Conservation (phyloP, 1,140 invertebrate species). For the Drosophila miranda region DNA sequence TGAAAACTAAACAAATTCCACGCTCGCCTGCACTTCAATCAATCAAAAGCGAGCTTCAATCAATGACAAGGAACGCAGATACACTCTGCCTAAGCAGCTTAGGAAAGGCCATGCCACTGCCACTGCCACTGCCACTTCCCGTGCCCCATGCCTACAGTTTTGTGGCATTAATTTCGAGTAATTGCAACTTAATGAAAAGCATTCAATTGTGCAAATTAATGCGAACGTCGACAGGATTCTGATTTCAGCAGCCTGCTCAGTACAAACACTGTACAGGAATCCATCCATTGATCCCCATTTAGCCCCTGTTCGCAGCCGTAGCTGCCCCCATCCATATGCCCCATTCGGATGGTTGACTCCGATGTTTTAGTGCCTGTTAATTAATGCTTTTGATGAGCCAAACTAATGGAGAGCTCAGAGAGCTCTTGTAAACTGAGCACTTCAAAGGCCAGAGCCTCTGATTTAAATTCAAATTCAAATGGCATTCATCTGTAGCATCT, state of each 20-base stretch:
- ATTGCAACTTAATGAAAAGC: constrained; percentile 75
- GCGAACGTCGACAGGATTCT: constrained; percentile 56
- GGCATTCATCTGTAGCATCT: too few relatives aligned
- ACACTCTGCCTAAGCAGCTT: constrained; percentile 31
- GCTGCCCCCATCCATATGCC: neutral
- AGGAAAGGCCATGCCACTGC: constrained; percentile 2
- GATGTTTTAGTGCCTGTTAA: constrained; percentile 48
- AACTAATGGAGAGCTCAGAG: constrained; percentile 9
- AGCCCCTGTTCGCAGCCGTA: too few relatives aligned
- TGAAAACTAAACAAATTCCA: constrained; percentile 46
- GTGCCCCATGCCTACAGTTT: constrained; percentile 3
- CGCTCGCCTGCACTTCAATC: constrained; percentile 29
- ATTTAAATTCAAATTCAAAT: too few relatives aligned
- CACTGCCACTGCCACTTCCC: neutral
- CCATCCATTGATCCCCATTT: neutral
- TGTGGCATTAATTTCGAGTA: constrained; percentile 64
- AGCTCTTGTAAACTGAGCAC: neutral
- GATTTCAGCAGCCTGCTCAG: constrained; percentile 5
- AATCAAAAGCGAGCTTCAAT: constrained; percentile 28
- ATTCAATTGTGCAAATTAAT: constrained; percentile 77
- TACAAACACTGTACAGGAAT: too few relatives aligned
- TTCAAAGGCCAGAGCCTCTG: too few relatives aligned
- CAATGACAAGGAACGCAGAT: constrained; percentile 15
- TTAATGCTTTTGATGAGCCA: constrained; percentile 45
- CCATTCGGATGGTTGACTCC: too few relatives aligned